These are phyloP conservation scores for Pocillopora meandrina DNA, from an alignment of 92 coral and sea anemone genomes.

Conservation along the genomic window DNA sequence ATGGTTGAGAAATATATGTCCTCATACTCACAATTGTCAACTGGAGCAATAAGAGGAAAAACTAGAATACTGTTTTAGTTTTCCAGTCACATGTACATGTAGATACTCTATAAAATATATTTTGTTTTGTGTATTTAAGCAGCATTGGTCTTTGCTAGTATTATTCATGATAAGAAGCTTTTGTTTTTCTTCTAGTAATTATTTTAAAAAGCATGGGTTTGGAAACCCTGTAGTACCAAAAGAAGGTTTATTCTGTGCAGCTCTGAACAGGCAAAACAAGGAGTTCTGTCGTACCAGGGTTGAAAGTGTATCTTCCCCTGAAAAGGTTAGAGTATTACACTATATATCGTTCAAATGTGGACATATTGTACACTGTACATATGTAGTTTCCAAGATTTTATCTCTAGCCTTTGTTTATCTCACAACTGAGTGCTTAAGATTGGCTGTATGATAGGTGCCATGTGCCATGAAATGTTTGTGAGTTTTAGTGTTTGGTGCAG, in stretches of 20 bases:
- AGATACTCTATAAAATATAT: too few species aligned
- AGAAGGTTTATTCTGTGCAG: slow-evolving; percentile 51
- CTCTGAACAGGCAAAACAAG: slow-evolving; percentile 22
- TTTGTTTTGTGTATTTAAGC: background rate
- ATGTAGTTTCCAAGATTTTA: too few species aligned
- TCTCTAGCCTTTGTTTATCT: too few species aligned
- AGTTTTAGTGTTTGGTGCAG: too few species aligned
- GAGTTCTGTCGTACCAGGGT: slow-evolving; percentile 45
- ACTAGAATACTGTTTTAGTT: too few species aligned
- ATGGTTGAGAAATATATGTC: too few species aligned
- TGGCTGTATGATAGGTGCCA: too few species aligned
- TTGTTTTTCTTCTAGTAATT: background rate
- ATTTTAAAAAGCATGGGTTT: slow-evolving; percentile 17
- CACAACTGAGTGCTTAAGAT: too few species aligned
- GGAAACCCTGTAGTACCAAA: slow-evolving; percentile 19
- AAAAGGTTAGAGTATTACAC: background rate
- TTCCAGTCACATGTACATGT: too few species aligned
- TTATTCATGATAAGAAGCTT: background rate
- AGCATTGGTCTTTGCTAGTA: background rate
- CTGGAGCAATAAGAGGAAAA: too few species aligned
- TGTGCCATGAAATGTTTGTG: too few species aligned
- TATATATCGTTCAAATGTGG: background rate
- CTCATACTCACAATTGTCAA: too few species aligned
- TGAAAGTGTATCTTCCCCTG: slow-evolving; percentile 38
- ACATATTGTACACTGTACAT: background rate